phyloP scores from a whole-genome alignment of 2,888 invertebrate species.

The Helobdella robusta region DNA sequence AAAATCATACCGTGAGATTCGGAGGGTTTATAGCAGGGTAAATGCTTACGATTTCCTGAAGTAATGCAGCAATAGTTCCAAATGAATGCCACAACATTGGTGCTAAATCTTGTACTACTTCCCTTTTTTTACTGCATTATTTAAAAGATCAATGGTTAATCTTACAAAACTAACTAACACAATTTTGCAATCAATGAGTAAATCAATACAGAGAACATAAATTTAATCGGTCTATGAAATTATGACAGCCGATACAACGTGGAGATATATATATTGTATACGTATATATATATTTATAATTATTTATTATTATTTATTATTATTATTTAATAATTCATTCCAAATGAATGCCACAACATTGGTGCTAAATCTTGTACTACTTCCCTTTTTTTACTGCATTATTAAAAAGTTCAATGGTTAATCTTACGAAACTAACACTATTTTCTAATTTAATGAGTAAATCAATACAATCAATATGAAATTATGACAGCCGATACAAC shows the following conservation, averaged over 20 bases:
- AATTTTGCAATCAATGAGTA: no score
- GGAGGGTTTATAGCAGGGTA: constrained; percentile 98
- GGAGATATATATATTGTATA: not conserved
- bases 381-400: constrained; percentile 68
- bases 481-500: not conserved
- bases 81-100: constrained; percentile 98
- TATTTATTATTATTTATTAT: not conserved
- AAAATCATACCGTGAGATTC: constrained; percentile 67
- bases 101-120: constrained; percentile 86
- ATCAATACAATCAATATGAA: not conserved
- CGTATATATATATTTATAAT: not conserved
- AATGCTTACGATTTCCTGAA: constrained; percentile 89
- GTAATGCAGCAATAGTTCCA: constrained; percentile 85
- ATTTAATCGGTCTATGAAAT: not conserved
- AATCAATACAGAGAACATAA: constrained; percentile 10
- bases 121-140: constrained; percentile 64
- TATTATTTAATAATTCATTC: no score
- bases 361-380: constrained; percentile 91
- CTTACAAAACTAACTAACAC: no score
- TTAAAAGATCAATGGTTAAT: no score
- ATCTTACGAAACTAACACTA: no score
- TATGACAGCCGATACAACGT: not conserved
- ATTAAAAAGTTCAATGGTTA: no score
- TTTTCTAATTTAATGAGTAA: no score
- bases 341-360: constrained; percentile 96